Evolutionary conservation across 1,140 invertebrate genomes (phyloP).

Genomic region (Tenebrio molitor): DNA sequence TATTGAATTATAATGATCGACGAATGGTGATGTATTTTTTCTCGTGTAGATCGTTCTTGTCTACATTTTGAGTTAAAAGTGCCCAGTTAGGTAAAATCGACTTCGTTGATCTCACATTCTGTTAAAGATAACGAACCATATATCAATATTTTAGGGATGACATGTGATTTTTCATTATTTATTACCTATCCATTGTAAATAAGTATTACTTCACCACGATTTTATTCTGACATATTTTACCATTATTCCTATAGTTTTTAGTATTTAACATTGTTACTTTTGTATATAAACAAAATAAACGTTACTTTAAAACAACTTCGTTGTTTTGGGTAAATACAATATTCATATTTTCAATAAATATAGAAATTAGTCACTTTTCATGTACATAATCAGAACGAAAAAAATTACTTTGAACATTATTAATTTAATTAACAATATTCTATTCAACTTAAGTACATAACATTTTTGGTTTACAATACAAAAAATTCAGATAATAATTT

Average conservation of each 20-base stretch:
- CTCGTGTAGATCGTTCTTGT: constrained; percentile 55
- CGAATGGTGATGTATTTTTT: constrained; percentile 50
- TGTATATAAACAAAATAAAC: constrained; percentile 24
- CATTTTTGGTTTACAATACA: no score
- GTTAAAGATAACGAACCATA: background rate
- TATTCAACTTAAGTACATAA: no score
- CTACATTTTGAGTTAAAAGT: constrained; percentile 59
- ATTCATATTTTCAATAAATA: no score
- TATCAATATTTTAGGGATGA: constrained; percentile 17
- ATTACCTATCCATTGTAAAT: constrained; percentile 43
- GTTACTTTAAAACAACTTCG: constrained; percentile 1
- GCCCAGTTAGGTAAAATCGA: background rate
- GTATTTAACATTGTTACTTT: constrained; percentile 27
- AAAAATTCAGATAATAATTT: no score
- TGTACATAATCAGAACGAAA: no score
- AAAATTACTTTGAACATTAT: no score
- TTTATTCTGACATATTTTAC: constrained; percentile 20
- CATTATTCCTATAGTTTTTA: constrained; percentile 36
- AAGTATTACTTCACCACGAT: constrained; percentile 20
- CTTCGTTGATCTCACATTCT: background rate
- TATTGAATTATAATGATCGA: constrained; percentile 68
- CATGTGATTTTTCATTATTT: constrained; percentile 43
- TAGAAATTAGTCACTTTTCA: no score
- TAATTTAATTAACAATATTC: no score
- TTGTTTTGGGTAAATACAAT: no score